Conservation (phyloP, 2,113 vertebrate genomes). For the Syrmaticus mikado region DNA sequence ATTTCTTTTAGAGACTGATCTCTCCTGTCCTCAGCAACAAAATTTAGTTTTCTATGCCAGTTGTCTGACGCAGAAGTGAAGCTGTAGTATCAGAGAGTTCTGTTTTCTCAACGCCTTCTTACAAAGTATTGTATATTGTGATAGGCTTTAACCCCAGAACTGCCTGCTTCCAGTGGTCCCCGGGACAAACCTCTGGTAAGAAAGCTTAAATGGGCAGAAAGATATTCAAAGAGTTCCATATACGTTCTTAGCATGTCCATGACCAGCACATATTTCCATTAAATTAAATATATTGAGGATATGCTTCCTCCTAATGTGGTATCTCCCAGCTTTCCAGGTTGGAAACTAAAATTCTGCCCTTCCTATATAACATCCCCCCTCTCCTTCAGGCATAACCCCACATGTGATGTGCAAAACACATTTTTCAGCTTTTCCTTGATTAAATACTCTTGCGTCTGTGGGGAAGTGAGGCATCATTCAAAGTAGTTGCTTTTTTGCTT, state of each 20-base stretch:
- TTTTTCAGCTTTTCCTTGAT: conserved; percentile 1
- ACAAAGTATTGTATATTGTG: too few species aligned
- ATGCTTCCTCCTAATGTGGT: background rate
- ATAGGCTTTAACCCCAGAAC: background rate
- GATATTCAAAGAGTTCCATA: background rate
- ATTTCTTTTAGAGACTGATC: conserved; percentile 14
- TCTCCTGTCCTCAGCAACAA: background rate
- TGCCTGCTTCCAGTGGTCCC: background rate
- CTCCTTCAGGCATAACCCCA: background rate
- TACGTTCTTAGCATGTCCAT: background rate
- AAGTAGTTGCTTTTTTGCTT: background rate
- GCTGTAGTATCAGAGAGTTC: background rate
- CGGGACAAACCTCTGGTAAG: background rate
- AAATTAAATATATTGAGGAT: background rate
- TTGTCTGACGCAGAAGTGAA: background rate
- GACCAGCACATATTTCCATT: background rate
- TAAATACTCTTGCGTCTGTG: background rate
- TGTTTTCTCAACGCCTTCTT: background rate
- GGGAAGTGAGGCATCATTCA: background rate
- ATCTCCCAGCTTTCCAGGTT: background rate
- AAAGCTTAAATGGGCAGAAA: background rate
- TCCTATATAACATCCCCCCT: background rate
- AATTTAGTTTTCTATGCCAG: conserved; percentile 14
- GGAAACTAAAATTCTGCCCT: background rate
- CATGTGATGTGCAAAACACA: background rate